Percentiles rank a stretch among this genome's conserved stretches.
phyloP scores from a whole-genome alignment of 1,140 invertebrate species.

The Asbolus verrucosus region DNA sequence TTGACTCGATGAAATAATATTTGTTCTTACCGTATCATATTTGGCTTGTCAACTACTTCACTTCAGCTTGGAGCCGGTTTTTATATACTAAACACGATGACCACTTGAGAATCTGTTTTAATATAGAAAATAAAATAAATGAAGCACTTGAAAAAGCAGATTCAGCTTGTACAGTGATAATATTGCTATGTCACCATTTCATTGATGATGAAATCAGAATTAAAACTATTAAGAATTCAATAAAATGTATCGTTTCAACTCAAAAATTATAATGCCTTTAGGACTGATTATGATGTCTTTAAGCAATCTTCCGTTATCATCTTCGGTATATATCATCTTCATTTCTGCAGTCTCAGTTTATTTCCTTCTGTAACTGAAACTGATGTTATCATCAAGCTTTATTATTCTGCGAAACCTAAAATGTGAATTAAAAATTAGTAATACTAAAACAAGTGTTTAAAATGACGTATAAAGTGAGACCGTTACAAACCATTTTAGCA shows the following conservation, averaged over 20 bases:
- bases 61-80: too few relatives aligned
- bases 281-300: slow-evolving; percentile 6
- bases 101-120: too few relatives aligned
- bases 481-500: slow-evolving; percentile 82
- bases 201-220: too few relatives aligned
- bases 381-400: neutral
- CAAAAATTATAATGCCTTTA: neutral
- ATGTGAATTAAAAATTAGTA: neutral
- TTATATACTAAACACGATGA: too few relatives aligned
- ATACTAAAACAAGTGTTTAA: neutral
- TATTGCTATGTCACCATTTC: too few relatives aligned
- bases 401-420: neutral
- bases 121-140: too few relatives aligned
- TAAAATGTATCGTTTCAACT: neutral
- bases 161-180: too few relatives aligned
- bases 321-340: neutral
- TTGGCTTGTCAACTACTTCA: too few relatives aligned
- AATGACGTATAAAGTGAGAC: neutral
- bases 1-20: too few relatives aligned
- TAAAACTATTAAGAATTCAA: too few relatives aligned
- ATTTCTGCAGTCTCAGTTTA: neutral
- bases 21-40: too few relatives aligned
- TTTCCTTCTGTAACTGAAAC: slow-evolving; percentile 11
- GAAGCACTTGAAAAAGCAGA: too few relatives aligned
- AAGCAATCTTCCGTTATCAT: neutral